phyloP scores from a whole-genome alignment of 2,888 invertebrate genomes.

The Rhagonycha fulva region DNA sequence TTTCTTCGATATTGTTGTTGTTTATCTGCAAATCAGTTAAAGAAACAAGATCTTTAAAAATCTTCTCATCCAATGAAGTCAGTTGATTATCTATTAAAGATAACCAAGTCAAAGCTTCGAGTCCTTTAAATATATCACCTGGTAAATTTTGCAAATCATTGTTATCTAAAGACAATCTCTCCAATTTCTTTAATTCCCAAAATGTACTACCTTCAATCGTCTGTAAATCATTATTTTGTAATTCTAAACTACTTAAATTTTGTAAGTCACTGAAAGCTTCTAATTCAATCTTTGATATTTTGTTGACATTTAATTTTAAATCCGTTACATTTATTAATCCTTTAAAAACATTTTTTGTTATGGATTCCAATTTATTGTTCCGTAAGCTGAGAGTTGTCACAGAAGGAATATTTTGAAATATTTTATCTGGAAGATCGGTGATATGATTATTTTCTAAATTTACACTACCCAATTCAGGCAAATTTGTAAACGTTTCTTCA shows the following conservation, averaged over 20 bases:
- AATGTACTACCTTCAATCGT: background rate
- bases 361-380: background rate
- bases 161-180: background rate
- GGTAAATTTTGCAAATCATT: background rate
- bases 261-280: background rate
- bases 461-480: background rate
- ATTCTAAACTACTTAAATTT: background rate
- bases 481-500: background rate
- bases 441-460: constrained; percentile 1
- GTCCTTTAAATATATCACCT: background rate
- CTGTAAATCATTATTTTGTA: background rate
- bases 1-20: constrained; percentile 8
- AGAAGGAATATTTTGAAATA: background rate
- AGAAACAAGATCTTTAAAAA: background rate
- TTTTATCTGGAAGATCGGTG: background rate
- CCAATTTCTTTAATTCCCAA: background rate
- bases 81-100: background rate
- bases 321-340: background rate
- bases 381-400: background rate
- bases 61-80: background rate
- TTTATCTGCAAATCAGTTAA: background rate
- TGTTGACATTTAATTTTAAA: constrained; percentile 3
- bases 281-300: background rate
- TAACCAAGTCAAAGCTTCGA: constrained; percentile 1
- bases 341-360: background rate